Evolutionary conservation across 2,113 vertebrate genomes (phyloP).

Genomic region (Cyprinodon variegatus): DNA sequence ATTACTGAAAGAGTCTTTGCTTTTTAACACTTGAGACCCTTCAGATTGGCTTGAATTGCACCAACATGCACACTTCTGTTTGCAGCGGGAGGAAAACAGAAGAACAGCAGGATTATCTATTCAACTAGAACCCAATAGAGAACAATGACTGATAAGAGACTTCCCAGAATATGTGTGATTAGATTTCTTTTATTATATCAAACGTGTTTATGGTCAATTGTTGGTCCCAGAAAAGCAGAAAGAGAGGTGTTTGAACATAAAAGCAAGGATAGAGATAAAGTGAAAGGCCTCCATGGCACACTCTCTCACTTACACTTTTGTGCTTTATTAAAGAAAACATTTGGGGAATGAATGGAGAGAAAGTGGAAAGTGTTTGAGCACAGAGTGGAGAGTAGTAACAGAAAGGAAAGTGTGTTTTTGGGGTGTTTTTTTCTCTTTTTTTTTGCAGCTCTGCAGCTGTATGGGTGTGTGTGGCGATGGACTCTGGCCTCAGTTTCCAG

Average conservation of each 20-base stretch:
- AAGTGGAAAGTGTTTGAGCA: slow-evolving; percentile 22
- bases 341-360: slow-evolving; percentile 11
- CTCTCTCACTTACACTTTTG: slow-evolving; percentile 17
- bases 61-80: slow-evolving; percentile 8
- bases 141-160: slow-evolving; percentile 55
- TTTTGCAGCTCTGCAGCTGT: slow-evolving; percentile 37
- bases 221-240: slow-evolving; percentile 1
- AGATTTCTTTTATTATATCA: slow-evolving; percentile 17
- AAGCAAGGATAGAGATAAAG: slow-evolving; percentile 18
- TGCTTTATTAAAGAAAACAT: slow-evolving; percentile 12
- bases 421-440: not conserved
- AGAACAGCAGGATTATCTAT: slow-evolving; percentile 10
- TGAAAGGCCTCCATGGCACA: not conserved
- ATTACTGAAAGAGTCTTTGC: not conserved
- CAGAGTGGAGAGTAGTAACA: slow-evolving; percentile 37
- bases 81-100: slow-evolving; percentile 31
- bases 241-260: slow-evolving; percentile 12
- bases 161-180: slow-evolving; percentile 6
- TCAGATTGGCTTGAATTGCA: not conserved
- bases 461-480: slow-evolving; percentile 46
- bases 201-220: slow-evolving; percentile 16
- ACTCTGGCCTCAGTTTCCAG: slow-evolving; percentile 72
- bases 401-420: slow-evolving; percentile 33
- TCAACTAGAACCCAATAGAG: slow-evolving; percentile 55
- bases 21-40: not conserved